Conservation (phyloP, 2,113 vertebrate genomes). For the Psettodes erumei region DNA sequence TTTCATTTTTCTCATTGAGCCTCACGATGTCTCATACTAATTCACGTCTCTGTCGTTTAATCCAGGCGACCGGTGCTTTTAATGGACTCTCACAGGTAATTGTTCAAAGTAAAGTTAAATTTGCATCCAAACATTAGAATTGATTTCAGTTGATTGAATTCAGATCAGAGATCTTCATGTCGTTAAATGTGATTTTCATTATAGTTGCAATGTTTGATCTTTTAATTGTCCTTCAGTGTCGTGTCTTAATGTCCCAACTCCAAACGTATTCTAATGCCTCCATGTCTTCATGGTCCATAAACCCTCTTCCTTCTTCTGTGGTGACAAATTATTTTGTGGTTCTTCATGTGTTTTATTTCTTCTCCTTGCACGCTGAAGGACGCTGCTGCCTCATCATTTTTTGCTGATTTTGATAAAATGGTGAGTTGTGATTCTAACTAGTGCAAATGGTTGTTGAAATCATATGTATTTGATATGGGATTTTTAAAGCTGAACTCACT, state of each 20-base stretch:
- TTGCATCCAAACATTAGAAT: too few species aligned
- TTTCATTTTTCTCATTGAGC: slow-evolving; percentile 12
- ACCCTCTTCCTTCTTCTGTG: background rate
- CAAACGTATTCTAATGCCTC: background rate
- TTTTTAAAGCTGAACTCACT: too few species aligned
- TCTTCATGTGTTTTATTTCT: slow-evolving; percentile 22
- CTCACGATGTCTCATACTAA: slow-evolving; percentile 30
- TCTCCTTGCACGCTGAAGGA: slow-evolving; percentile 75
- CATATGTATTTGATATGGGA: background rate
- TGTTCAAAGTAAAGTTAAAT: slow-evolving; percentile 1
- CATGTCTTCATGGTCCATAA: too few species aligned
- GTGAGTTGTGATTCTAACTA: slow-evolving; percentile 85
- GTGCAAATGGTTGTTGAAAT: background rate
- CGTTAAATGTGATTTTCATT: background rate
- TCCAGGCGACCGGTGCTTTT: slow-evolving; percentile 87
- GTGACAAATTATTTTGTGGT: background rate
- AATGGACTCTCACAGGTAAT: slow-evolving; percentile 92
- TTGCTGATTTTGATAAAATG: slow-evolving; percentile 84
- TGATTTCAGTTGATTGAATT: too few species aligned
- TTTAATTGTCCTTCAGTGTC: background rate
- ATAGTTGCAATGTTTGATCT: background rate
- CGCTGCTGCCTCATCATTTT: slow-evolving; percentile 81
- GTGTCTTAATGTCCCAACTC: background rate
- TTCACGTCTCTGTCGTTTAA: slow-evolving; percentile 72
- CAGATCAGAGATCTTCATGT: too few species aligned